phyloP scores from a whole-genome alignment of 2,113 vertebrate genomes.

The Sinocyclocheilus anshuiensis region DNA sequence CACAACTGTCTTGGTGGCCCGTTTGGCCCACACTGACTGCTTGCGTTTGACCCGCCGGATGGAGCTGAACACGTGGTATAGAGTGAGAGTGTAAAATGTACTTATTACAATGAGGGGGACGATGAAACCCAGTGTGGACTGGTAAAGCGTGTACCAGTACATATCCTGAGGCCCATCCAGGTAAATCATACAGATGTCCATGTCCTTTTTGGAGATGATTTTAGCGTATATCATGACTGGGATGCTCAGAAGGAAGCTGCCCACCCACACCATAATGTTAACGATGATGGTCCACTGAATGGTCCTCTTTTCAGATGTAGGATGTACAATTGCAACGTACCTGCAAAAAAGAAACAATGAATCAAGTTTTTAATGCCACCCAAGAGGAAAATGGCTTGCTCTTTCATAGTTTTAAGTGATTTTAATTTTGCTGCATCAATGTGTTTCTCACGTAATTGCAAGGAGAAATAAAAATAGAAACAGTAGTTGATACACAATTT shows the following conservation, averaged over 20 bases:
- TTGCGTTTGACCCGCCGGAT: constrained; percentile 78
- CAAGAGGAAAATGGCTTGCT: background rate
- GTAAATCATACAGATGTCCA: constrained; percentile 76
- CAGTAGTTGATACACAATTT: too few species aligned
- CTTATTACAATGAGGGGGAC: constrained; percentile 80
- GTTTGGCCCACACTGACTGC: constrained; percentile 76
- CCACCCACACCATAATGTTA: constrained; percentile 79
- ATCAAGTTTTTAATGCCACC: background rate
- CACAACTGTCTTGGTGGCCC: constrained; percentile 80
- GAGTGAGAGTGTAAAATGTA: constrained; percentile 80
- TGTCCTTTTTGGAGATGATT: constrained; percentile 64
- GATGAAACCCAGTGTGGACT: constrained; percentile 79
- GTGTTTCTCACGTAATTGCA: too few species aligned
- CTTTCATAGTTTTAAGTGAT: background rate
- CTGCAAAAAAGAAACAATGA: constrained; percentile 58
- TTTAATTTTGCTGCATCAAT: background rate
- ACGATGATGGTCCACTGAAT: constrained; percentile 78
- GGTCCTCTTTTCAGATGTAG: constrained; percentile 77
- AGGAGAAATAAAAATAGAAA: too few species aligned
- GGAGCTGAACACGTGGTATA: constrained; percentile 80
- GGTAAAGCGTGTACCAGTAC: constrained; percentile 84
- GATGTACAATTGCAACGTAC: constrained; percentile 80
- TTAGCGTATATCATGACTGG: constrained; percentile 80
- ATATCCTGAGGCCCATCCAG: constrained; percentile 77
- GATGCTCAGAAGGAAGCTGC: constrained; percentile 77